Base-by-base conservation (phyloP, 2,797 vertebrate genomes). In the Pipistrellus kuhlii region DNA sequence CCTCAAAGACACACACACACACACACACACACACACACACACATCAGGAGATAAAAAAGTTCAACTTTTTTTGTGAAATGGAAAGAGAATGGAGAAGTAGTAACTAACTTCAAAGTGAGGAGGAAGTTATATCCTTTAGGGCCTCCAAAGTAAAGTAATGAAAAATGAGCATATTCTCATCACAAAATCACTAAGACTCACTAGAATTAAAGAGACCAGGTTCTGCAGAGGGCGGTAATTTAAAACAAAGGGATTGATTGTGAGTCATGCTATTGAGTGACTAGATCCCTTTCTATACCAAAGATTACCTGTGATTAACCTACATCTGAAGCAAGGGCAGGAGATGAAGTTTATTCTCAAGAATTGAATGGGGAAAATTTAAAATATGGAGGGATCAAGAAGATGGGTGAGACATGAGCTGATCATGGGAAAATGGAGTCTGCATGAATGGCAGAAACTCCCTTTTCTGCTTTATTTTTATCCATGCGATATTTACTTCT, bases 321-420 rank as follows among this genome's bases (percentile, higher is more conserved):
- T 76, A 30, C 2, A 71, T 2, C 3, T 4, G 25, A 17, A 73
- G 30, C 23, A 86, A 51, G 6, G 32, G 7, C 32, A 94, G 32
- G 21, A 75, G 20, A 83, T 73, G 73, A 85, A 14, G 8, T 48
- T 91, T 83, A 77, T 38, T 90, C 75, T 84, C 59, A 85, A 68
- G 53, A 14, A 72, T 18, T 55, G 18, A 93, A 55, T 41, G 18
- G 8, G 14, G n/a, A 14, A 27, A 4, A 48, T 41, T 71, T 91
- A 30, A 82, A 48, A 69, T 53, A 62, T 44, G n/a, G 8, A 35
- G 20, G 17, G 23, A 2, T 38, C 17, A 95, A 69, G 76, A 89
- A 85, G 30, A 46, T 71, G 30, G 38, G 2, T 30, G 25, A 84
- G 17, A 51, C 35, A n/a, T 81, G n/a, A 38, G 41, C 27, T 27